Evolutionary conservation across 2,113 vertebrate species (phyloP).

Genomic region (Marcusenius ussheri): DNA sequence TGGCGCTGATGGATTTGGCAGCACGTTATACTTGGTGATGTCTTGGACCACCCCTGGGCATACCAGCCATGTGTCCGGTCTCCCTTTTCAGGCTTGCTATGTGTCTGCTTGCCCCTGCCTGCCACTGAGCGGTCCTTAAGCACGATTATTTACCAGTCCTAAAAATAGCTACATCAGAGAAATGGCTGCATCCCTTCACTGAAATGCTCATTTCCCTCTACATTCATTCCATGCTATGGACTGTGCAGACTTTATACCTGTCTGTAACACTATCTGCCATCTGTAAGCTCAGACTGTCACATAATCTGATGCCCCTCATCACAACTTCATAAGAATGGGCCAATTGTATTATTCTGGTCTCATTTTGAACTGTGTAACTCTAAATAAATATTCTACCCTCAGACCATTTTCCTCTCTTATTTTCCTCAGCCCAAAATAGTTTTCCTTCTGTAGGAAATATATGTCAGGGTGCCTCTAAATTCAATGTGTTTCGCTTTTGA

Average conservation of each 20-base stretch:
- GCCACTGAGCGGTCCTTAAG: constrained; percentile 6
- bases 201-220: not conserved
- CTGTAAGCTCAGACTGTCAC: not conserved
- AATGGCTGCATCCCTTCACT: not conserved
- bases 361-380: not conserved
- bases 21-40: not conserved
- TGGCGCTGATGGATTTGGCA: not conserved
- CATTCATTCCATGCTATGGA: not conserved
- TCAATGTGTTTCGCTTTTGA: not conserved
- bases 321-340: not conserved
- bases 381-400: not conserved
- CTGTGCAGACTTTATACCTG: not conserved
- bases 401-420: not conserved
- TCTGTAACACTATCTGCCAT: not conserved
- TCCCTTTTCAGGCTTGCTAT: not conserved
- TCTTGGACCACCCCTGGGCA: not conserved
- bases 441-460: not conserved
- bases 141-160: constrained; percentile 2
- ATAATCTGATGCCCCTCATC: not conserved
- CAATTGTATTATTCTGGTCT: not conserved
- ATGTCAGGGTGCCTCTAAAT: not conserved
- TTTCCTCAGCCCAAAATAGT: not conserved
- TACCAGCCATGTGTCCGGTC: not conserved
- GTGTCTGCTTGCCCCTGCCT: not conserved
- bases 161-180: constrained; percentile 10